Conservation (phyloP, 2,797 vertebrate genomes). For the Uromys caudimaculatus region DNA sequence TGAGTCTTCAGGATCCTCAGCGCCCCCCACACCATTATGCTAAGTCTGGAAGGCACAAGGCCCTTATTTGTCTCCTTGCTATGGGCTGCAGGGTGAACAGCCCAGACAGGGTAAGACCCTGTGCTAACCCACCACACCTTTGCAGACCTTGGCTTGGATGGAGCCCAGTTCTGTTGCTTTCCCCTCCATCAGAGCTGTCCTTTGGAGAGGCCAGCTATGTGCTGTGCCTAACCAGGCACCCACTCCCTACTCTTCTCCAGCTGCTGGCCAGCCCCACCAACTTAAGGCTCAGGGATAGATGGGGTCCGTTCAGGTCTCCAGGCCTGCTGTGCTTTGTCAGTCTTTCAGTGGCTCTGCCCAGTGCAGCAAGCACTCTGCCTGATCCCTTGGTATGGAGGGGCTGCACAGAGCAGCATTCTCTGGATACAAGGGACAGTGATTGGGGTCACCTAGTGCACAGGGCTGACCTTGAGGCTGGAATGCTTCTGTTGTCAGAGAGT, state of each 20-base stretch:
- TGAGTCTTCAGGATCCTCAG: background rate
- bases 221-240: accelerated
- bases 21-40: background rate
- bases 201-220: background rate
- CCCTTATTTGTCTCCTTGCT: background rate
- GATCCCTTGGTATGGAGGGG: background rate
- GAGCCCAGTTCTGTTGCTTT: accelerated
- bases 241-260: background rate
- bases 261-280: background rate
- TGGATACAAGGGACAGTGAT: accelerated
- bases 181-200: background rate
- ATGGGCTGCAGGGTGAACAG: background rate
- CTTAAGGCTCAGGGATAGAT: background rate
- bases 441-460: accelerated
- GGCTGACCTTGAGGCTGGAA: background rate
- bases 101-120: background rate
- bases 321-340: background rate
- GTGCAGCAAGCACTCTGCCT: background rate
- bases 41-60: background rate
- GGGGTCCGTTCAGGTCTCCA: background rate
- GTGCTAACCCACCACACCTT: background rate
- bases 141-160: background rate
- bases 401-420: accelerated
- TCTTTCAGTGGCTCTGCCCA: too few species aligned
- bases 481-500: background rate